A percentile compares a stretch with the other conserved stretches of the same genome.
phyloP scores from a whole-genome alignment of 2,797 vertebrate species.

The Pogoniulus pusillus region DNA sequence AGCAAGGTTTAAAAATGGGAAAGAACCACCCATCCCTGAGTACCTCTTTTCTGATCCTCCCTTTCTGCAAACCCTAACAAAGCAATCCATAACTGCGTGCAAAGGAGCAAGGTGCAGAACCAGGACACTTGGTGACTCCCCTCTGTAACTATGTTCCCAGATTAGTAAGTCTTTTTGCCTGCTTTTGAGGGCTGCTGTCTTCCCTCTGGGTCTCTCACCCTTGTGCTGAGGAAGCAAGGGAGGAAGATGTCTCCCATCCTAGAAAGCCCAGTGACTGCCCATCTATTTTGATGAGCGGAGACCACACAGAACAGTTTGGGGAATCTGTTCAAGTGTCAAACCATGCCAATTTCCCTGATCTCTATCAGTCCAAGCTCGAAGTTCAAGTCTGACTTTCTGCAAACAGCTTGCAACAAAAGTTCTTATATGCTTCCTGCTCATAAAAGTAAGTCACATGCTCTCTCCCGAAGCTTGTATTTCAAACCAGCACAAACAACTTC shows the following conservation, averaged over 20 bases:
- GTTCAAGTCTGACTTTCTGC: neutral
- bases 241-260: neutral
- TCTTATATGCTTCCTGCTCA: neutral
- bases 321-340: neutral
- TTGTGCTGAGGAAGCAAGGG: neutral
- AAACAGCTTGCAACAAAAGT: neutral
- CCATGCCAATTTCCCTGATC: neutral
- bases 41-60: neutral
- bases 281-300: neutral
- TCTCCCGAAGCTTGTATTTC: neutral
- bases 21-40: neutral
- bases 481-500: conserved; percentile 4
- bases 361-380: neutral
- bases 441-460: neutral
- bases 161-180: neutral
- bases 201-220: neutral
- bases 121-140: neutral
- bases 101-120: neutral
- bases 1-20: neutral
- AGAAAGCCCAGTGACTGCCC: neutral
- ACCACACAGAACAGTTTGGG: neutral
- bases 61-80: neutral
- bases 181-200: neutral
- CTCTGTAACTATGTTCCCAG: neutral
- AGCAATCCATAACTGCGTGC: neutral